Evolutionary conservation across 1,140 invertebrate species (phyloP), one percentile per base, ranked within the genome.

Genomic region (Rhopalosiphum maidis): DNA sequence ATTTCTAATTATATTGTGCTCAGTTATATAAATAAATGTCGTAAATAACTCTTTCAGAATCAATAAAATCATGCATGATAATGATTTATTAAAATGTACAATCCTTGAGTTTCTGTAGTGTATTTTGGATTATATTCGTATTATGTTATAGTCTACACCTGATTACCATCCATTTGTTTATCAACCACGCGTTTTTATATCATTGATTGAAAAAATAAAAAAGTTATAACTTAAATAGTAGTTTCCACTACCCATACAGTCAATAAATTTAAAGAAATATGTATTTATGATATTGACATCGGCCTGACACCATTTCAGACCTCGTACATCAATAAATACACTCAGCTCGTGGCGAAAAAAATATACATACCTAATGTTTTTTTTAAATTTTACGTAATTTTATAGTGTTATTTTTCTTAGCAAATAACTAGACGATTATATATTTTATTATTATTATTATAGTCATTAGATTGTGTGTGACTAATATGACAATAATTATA

Each of bases 111-210:
- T 85, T 85, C 25, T 77, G 60, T 43, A 85, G 37, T 43, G 37
- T 85, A 41, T 85, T 85, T 41, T 25, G 8, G 83, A 25, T 41
- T 41, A 23, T 85, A 85, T 41, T 46, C 11, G 11, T 46, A 86
- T 46, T 46, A 86, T 46, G 15, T n/a, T 87, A 41, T 41, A 43
- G 41, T 15, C 22, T 85, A 25, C 9, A 85, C 60, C 30, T n/a
- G 23, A 41, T 37, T 46, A 87, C 18, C 85, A 46, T 87, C 85
- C 41, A 46, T 87, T 87, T 87, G 43, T 87, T 87, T 87, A 46
- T 87, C 25, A n/a, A 30, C 5, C 43, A n/a, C 43, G 30, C 43
- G 43, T 87, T n/a, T 87, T 30, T 85, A 25, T 85, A 23, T 43
- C 22, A 41, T 2, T 11, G 37, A 85, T 85, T 51, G 15, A 51